Evolutionary conservation across 2,113 vertebrate species (phyloP), one percentile per base, ranked within the genome.

Genomic region (Corythoichthys intestinalis): DNA sequence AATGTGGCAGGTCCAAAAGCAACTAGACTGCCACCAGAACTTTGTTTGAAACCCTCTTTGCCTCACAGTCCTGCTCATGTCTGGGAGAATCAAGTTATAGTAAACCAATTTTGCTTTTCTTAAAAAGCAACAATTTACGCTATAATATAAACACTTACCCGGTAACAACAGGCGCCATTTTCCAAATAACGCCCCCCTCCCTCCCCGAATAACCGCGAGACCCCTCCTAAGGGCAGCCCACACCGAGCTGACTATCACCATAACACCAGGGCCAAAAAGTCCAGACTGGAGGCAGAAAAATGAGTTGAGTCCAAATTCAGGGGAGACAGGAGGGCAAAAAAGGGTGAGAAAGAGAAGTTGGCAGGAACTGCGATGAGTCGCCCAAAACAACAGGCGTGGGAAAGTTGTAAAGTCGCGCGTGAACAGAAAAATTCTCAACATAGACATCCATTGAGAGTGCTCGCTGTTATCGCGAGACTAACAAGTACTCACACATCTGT

Each of bases 151-250:
- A 79, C 70, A 95, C 96, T 97, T 92, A 97, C 96, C 95, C 94
- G 94, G 95, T 97, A 92, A 96, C 95, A 94, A 97, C 96, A 94
- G 95, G 96, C 96, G 95, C 95, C 96, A 97, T 95, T 94, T 97
- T 97, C 94, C 93, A 94, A 87, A 91, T 93, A 95, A 95, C 92
- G 92, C 94, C 90, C 92, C 90, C 72, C 60, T 65, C 38, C n/a
- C 70, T 14, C 39, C 63, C 93, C 92, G 74, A 90, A 91, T 68
- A 86, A 88, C 89, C 90, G 91, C 91, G 91, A 91, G 90, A 91
- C 83, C 84, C 85, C 75, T 79, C 82, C 82, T 65, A 66, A 49
- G 64, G 47, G 38, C 41, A 64, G 66, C 66, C 66, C 60, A 63
- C 20, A 38, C 66, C 64, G 65, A 46, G 74, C 70, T 78, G 53